Percentiles rank a stretch among this genome's conserved stretches.
These are phyloP conservation scores for Passer montanus DNA, from an alignment of 2,113 vertebrate genomes.

Conservation along the genomic window DNA sequence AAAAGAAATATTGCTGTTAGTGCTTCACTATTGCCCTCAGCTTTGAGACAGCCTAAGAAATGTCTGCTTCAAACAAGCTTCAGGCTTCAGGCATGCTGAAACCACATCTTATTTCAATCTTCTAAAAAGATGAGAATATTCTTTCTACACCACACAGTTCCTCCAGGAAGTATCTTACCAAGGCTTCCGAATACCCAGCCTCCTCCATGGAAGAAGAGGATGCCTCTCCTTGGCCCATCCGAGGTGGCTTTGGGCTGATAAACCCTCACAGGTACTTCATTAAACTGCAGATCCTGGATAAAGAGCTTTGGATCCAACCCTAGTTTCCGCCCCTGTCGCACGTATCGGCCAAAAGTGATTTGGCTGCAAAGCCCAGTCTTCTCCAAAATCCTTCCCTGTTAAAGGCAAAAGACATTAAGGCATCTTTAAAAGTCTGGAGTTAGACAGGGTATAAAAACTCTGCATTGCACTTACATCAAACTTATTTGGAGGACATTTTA, in stretches of 20 bases:
- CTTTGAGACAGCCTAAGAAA: not conserved
- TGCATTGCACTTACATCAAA: not conserved
- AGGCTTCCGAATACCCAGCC: constrained; percentile 80
- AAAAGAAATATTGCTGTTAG: constrained; percentile 25
- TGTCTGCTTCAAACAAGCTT: not conserved
- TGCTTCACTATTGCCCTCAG: not conserved
- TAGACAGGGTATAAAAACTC: not conserved
- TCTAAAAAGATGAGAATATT: not conserved
- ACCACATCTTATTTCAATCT: not conserved
- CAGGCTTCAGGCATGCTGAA: not conserved
- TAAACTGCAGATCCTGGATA: constrained; percentile 79
- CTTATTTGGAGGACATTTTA: not conserved
- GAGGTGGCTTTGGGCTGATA: constrained; percentile 77
- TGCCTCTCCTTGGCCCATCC: constrained; percentile 66
- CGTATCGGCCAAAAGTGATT: constrained; percentile 74
- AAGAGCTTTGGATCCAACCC: constrained; percentile 68
- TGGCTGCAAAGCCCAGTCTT: constrained; percentile 76
- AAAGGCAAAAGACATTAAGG: not conserved
- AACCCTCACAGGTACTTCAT: constrained; percentile 79
- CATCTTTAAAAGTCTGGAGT: not conserved
- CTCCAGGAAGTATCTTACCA: constrained; percentile 73
- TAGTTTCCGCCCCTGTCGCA: constrained; percentile 43
- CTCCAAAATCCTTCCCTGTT: constrained; percentile 61
- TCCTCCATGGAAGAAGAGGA: constrained; percentile 86
- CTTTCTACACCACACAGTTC: not conserved